Evolutionary conservation across 2,113 vertebrate genomes (phyloP).

Genomic region (Axis porcinus): DNA sequence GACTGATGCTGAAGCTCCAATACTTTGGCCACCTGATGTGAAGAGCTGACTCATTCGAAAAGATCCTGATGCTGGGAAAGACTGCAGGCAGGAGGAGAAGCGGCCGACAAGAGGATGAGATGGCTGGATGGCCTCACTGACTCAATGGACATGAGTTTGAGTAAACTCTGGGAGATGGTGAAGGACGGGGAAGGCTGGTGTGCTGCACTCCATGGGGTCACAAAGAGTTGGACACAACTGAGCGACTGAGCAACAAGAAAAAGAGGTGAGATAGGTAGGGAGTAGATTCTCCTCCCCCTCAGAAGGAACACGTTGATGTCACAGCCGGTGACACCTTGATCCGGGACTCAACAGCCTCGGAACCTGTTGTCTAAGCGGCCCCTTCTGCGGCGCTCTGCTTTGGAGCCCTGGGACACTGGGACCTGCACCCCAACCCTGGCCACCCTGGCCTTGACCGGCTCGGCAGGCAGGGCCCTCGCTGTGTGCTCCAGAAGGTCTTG

Average conservation of each 20-base stretch:
- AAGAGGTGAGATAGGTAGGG: not conserved
- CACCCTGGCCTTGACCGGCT: rapidly evolving
- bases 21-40: not conserved
- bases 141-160: not conserved
- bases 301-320: not conserved
- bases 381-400: rapidly evolving
- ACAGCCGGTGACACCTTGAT: not conserved
- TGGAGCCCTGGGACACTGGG: not conserved
- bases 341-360: not conserved
- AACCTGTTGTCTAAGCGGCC: rapidly evolving
- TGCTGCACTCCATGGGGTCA: not conserved
- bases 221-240: not conserved
- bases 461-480: rapidly evolving
- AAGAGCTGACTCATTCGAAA: not conserved
- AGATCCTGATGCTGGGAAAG: not conserved
- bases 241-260: not conserved
- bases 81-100: not conserved
- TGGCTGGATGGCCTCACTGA: not conserved
- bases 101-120: not conserved
- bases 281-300: too few relatives aligned
- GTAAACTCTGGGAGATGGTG: not conserved
- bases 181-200: not conserved
- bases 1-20: not conserved
- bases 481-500: rapidly evolving
- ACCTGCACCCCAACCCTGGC: not conserved